phyloP scores from a whole-genome alignment of 1,140 invertebrate genomes.

The Trypoxylus dichotomus region DNA sequence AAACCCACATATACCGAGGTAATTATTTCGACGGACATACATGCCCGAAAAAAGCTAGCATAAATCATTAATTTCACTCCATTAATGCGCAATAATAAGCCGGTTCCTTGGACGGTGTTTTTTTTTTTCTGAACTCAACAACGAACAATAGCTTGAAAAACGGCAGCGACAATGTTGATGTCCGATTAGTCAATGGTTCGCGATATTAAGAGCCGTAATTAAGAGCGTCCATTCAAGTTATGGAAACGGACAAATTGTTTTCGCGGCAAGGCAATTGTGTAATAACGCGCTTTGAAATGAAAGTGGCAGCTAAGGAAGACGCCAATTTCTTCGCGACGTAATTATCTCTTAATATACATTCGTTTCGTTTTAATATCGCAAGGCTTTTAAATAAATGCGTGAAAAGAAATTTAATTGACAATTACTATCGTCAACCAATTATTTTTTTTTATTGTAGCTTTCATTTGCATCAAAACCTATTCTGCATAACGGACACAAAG shows the following conservation, averaged over 20 bases:
- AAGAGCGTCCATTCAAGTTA: not conserved
- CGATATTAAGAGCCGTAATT: not conserved
- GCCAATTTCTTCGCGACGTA: not conserved
- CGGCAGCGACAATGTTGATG: not conserved
- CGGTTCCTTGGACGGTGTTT: not conserved
- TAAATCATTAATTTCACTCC: not conserved
- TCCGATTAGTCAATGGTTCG: not conserved
- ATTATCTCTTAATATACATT: not conserved
- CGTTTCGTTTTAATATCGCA: too few species aligned
- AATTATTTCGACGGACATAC: not conserved
- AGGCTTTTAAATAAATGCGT: too few species aligned
- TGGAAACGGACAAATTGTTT: not conserved
- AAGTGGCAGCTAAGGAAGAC: not conserved
- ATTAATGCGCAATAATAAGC: not conserved
- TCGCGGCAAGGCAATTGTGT: not conserved
- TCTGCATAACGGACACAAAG: too few species aligned
- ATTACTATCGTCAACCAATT: too few species aligned
- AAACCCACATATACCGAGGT: not conserved
- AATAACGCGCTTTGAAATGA: not conserved
- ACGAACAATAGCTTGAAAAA: not conserved
- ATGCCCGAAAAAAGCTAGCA: not conserved
- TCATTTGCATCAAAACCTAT: too few species aligned
- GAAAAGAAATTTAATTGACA: too few species aligned
- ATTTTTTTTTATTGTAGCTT: too few species aligned
- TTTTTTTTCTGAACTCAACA: not conserved